Evolutionary conservation across 2,888 invertebrate species (phyloP).

Genomic region (Cheilosia impressa): DNA sequence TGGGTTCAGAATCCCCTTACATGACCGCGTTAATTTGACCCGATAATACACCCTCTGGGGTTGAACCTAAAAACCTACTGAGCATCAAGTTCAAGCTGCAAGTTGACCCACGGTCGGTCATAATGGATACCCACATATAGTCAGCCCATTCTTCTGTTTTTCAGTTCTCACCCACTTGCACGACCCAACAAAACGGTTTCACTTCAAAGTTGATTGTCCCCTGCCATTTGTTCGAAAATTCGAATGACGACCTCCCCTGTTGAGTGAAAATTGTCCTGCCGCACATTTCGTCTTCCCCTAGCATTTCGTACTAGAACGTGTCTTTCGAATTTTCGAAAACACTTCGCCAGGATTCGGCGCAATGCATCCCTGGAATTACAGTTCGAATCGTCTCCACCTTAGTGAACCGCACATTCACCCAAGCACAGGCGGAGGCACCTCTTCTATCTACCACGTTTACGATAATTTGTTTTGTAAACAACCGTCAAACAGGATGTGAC

Average conservation of each 20-base stretch:
- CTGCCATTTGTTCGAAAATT: slow-evolving; percentile 7
- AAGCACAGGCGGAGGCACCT: not conserved
- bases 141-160: too few relatives aligned
- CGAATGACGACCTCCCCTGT: slow-evolving; percentile 2
- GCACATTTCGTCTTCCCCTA: slow-evolving; percentile 1
- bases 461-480: slow-evolving; percentile 71
- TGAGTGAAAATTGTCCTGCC: slow-evolving; percentile 38
- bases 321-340: slow-evolving; percentile 36
- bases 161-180: too few relatives aligned
- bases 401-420: slow-evolving; percentile 31
- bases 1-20: too few relatives aligned
- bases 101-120: too few relatives aligned
- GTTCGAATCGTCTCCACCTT: slow-evolving; percentile 32
- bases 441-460: slow-evolving; percentile 44
- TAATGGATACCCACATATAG: too few relatives aligned
- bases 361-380: slow-evolving; percentile 24
- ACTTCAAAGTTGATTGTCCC: too few relatives aligned
- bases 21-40: too few relatives aligned
- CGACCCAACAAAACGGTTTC: too few relatives aligned
- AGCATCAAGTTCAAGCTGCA: too few relatives aligned
- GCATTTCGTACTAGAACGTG: slow-evolving; percentile 24
- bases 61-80: too few relatives aligned
- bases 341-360: slow-evolving; percentile 33
- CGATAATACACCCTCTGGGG: too few relatives aligned
- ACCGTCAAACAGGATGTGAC: slow-evolving; percentile 52